Evolutionary conservation across 2,797 vertebrate genomes (phyloP), one percentile per base, ranked within the genome.

Genomic region (Pipistrellus pipistrellus): DNA sequence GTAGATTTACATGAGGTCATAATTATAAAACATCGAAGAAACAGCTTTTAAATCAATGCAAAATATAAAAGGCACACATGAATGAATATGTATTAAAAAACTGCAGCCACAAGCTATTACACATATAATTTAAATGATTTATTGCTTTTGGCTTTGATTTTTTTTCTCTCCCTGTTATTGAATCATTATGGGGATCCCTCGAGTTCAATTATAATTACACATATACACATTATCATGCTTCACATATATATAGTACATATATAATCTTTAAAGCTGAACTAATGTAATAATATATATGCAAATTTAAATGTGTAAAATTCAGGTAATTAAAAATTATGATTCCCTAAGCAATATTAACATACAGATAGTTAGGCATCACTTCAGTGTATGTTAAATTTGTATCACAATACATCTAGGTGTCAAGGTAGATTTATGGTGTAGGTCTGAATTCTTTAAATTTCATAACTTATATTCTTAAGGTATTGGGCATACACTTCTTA

Each of bases 101-200:
- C 44, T 94, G 68, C 87, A 97, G 95, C 76, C 94, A 97, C 87
- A 96, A 97, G 90, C 95, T 96, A 93, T 96, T 97, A 95, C 59
- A 94, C 94, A 94, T 93, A 83, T 91, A 97, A 98, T 97, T 96
- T 97, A 98, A 98, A 97, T 97, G 23, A 98, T 98, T 97, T 98
- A 98, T 97, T 96, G 78, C 87, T 96, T 87, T 80, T 94, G 86
- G 93, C 90, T 98, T 97, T 96, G 93, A 98, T 97, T 96, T 96
- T 95, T 93, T 75, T 76, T 20, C 80, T 89, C 89, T 94, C 27
- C 27, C 82, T 97, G 88, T 97, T 98, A 98, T 97, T 97, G 97
- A 98, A 98, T 94, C 93, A 96, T 97, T 97, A 97, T 96, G 89
- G 88, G 94, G 10, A 75, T 97, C 93, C 96, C 96, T 92, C 95